A percentile compares a stretch with the other conserved stretches of the same genome.
phyloP scores from a whole-genome alignment of 2,888 invertebrate genomes.

The Drosophila subsilvestris region DNA sequence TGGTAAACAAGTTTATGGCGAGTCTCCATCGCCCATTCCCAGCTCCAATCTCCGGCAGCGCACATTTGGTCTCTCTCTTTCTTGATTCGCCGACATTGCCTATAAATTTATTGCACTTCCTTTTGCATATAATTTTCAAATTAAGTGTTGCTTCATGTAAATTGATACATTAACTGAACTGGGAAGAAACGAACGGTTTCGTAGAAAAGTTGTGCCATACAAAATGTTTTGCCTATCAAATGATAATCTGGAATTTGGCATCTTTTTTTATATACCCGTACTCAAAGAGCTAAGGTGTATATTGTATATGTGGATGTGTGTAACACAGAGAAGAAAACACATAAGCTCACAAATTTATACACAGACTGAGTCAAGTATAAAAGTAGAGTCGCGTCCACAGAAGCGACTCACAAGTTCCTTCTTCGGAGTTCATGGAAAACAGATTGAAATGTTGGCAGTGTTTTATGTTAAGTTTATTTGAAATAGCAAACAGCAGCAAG shows the following conservation, averaged over 20 bases:
- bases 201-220: constrained; percentile 10
- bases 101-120: constrained; percentile 71
- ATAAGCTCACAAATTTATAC: too few relatives aligned
- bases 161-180: constrained; percentile 65
- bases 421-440: too few relatives aligned
- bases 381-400: too few relatives aligned
- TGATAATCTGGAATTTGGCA: background rate
- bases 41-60: constrained; percentile 20
- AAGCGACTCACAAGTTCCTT: too few relatives aligned
- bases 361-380: too few relatives aligned
- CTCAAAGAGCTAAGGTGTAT: too few relatives aligned
- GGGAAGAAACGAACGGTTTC: background rate
- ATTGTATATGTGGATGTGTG: too few relatives aligned
- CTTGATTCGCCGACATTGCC: constrained; percentile 58
- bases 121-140: constrained; percentile 69
- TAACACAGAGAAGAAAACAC: too few relatives aligned
- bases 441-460: background rate
- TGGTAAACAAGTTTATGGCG: constrained; percentile 58
- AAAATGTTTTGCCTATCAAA: constrained; percentile 1
- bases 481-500: background rate
- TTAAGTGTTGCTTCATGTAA: constrained; percentile 67
- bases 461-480: background rate
- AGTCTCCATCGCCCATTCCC: constrained; percentile 20
- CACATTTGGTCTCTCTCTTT: constrained; percentile 24
- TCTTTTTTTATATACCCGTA: too few relatives aligned